These are phyloP conservation scores for Acromyrmex heyeri DNA, from an alignment of 1,140 invertebrate species.

Conservation along the genomic window DNA sequence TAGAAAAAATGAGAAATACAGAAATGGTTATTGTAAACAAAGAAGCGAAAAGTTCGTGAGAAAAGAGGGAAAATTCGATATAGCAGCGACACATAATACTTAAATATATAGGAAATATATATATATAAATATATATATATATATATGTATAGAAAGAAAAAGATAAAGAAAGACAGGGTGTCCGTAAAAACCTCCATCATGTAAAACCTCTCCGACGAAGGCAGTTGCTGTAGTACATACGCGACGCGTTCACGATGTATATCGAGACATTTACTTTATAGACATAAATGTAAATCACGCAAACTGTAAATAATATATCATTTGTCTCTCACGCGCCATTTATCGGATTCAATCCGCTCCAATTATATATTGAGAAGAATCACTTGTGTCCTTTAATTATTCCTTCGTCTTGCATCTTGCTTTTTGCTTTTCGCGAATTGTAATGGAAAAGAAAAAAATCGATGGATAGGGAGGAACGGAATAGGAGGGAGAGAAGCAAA, in stretches of 20 bases:
- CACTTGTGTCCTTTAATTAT: conserved; percentile 21
- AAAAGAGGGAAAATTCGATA: not conserved
- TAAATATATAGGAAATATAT: conserved; percentile 32
- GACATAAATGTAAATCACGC: conserved; percentile 68
- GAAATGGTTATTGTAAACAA: conserved; percentile 52
- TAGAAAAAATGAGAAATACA: not conserved
- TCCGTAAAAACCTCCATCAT: conserved; percentile 73
- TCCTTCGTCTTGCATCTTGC: conserved; percentile 19
- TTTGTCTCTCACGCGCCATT: conserved; percentile 71
- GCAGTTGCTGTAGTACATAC: conserved; percentile 52
- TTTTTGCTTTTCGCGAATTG: not conserved
- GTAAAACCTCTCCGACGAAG: conserved; percentile 74
- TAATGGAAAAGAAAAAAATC: conserved; percentile 21
- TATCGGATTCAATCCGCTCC: conserved; percentile 51
- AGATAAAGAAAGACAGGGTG: conserved; percentile 69
- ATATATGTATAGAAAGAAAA: conserved; percentile 19
- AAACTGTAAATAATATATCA: conserved; percentile 80
- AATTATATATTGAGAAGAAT: conserved; percentile 39
- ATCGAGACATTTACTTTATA: conserved; percentile 71
- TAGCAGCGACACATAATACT: conserved; percentile 42
- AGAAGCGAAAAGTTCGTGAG: conserved; percentile 18
- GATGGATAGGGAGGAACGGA: not conserved
- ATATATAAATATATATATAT: conserved; percentile 11
- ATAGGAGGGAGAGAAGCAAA: conserved; percentile 14
- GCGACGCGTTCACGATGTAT: conserved; percentile 43